Conservation (phyloP, 1,140 invertebrate genomes). For the Zaprionus gabonicus region DNA sequence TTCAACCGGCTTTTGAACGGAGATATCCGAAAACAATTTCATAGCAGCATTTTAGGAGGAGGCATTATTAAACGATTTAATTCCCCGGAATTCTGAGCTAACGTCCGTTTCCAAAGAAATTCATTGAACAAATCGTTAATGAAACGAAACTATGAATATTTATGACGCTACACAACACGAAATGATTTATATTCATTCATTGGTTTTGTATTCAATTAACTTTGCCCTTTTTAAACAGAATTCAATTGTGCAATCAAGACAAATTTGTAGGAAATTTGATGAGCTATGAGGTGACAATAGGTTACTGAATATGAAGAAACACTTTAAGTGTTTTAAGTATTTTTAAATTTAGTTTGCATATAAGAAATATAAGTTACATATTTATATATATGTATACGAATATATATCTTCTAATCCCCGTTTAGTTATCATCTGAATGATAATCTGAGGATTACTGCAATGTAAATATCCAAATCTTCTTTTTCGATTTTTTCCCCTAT, state of each 20-base stretch:
- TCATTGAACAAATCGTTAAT: conserved; percentile 12
- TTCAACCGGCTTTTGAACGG: conserved; percentile 38
- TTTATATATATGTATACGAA: too few species aligned
- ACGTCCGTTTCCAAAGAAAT: conserved; percentile 13
- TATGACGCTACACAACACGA: not conserved
- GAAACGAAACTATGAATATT: conserved; percentile 2
- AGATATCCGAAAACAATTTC: conserved; percentile 17
- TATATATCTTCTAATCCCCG: too few species aligned
- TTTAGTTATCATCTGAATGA: too few species aligned
- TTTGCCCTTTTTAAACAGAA: not conserved
- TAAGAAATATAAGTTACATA: too few species aligned
- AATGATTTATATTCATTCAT: conserved; percentile 10
- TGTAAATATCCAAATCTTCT: not conserved
- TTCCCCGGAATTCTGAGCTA: conserved; percentile 3
- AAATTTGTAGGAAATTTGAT: not conserved
- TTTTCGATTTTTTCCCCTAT: not conserved
- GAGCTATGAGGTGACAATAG: not conserved
- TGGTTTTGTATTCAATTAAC: not conserved
- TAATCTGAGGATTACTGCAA: not conserved
- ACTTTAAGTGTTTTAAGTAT: too few species aligned
- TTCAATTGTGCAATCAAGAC: not conserved
- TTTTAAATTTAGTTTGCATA: too few species aligned
- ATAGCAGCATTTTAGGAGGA: conserved; percentile 67
- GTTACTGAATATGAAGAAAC: not conserved
- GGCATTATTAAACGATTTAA: conserved; percentile 17